Evolutionary conservation across 2,888 invertebrate species (phyloP).

Genomic region (Pyrrhia umbra): DNA sequence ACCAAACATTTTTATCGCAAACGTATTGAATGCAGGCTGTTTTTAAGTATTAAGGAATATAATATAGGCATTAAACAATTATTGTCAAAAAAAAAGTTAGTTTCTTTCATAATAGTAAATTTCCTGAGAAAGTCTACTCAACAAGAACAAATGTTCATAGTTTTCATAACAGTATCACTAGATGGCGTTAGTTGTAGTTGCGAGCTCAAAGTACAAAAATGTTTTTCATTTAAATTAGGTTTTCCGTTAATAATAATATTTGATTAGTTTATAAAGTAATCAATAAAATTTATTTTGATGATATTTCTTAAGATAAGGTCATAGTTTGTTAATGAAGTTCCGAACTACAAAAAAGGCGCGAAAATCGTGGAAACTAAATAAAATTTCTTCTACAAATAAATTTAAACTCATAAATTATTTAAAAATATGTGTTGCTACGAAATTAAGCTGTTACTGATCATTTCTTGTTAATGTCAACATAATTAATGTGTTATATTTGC

Average conservation of each 20-base stretch:
- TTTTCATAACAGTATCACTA: constrained; percentile 40
- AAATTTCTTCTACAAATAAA: constrained; percentile 1
- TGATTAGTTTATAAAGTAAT: no score
- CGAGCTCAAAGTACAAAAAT: not conserved
- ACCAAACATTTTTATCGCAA: not conserved
- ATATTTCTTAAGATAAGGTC: no score
- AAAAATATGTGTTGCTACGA: constrained; percentile 38
- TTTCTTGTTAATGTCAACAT: constrained; percentile 66
- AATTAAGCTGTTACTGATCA: constrained; percentile 51
- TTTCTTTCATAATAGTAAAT: not conserved
- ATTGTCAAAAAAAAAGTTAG: not conserved
- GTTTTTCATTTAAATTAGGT: not conserved
- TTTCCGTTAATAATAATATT: no score
- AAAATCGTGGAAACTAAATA: not conserved
- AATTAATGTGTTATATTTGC: constrained; percentile 73
- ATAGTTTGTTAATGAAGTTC: no score
- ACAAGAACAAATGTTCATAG: not conserved
- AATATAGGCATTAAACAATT: not conserved
- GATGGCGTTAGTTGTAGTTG: constrained; percentile 67
- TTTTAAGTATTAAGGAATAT: not conserved
- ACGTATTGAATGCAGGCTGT: not conserved
- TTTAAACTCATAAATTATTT: constrained; percentile 38
- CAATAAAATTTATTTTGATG: no score
- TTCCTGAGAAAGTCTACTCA: not conserved
- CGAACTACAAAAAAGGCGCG: constrained; percentile 25